Evolutionary conservation across 2,797 vertebrate genomes (phyloP), one percentile per base, ranked within the genome.

Genomic region (Hoplostethus mediterraneus): DNA sequence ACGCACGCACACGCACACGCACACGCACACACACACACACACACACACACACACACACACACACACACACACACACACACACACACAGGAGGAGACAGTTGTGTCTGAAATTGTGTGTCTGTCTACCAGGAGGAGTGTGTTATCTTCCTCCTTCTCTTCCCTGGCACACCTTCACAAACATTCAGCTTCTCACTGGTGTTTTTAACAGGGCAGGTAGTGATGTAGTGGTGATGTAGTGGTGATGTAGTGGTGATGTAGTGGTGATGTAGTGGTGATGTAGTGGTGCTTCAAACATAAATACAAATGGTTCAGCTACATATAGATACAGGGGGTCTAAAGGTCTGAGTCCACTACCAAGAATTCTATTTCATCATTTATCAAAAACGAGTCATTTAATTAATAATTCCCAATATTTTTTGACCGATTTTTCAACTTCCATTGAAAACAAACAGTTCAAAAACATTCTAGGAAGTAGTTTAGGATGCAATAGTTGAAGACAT

Each of bases 71-170:
- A 54, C 55, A 48, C n/a, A 21, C 21, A 21, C 21, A 21, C 21
- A 21, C 21, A 21, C 21, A 21, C 21, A 21, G 21, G 21, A 62
- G 14, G 1, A 25, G 3, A 63, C 10, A 17, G 42, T 3, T 33
- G 21, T 2, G 5, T 56, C 28, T 67, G 30, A 17, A 33, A 67
- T 21, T 21, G 21, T 1, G 21, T 21, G 21, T 21, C 21, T 44
- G 30, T 51, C 70, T 6, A 11, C 57, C 17, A 48, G 8, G 38
- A 67, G 44, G 16, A 47, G 31, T 33, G 21, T 67, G 49, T 11
- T 64, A 21, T 40, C 10, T 52, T 64, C n/a, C 17, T 21, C 47
- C 11, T 21, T 21, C 21, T 21, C 21, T 21, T 21, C 21, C 21
- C 21, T 21, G 21, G 21, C 21, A 21, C 21, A 21, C 21, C 21